Conservation (phyloP, 2,888 invertebrate species). For the Acutogordius australiensis region DNA sequence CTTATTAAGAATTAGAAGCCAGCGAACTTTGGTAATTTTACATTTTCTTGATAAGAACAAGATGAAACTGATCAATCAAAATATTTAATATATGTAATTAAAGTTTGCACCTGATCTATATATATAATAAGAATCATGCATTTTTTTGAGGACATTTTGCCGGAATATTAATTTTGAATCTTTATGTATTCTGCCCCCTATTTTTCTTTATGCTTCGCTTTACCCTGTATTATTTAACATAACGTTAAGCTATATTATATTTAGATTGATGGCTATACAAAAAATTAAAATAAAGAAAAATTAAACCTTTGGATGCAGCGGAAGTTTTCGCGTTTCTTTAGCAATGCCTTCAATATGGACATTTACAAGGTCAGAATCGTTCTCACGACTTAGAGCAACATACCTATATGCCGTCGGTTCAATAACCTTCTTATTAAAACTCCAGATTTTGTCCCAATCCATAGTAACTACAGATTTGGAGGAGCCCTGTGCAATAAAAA, state of each 20-base stretch:
- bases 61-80: too few relatives aligned
- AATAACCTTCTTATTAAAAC: constrained; percentile 90
- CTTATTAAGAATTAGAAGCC: too few relatives aligned
- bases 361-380: constrained; percentile 15
- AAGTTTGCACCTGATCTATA: too few relatives aligned
- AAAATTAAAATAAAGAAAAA: too few relatives aligned
- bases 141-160: too few relatives aligned
- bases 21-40: too few relatives aligned
- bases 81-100: too few relatives aligned
- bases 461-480: constrained; percentile 86
- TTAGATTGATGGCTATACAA: not conserved
- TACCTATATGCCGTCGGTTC: constrained; percentile 78
- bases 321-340: constrained; percentile 34
- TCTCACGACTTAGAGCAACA: constrained; percentile 43
- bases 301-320: constrained; percentile 52
- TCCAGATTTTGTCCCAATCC: constrained; percentile 99
- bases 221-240: not conserved
- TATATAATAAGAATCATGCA: too few relatives aligned
- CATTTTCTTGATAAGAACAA: too few relatives aligned
- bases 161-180: too few relatives aligned
- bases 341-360: constrained; percentile 27
- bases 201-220: too few relatives aligned
- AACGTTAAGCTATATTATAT: not conserved
- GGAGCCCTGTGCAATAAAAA: constrained; percentile 54
- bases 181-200: too few relatives aligned